These are phyloP conservation scores for Cylloceria caligata DNA, from an alignment of 2,888 invertebrate genomes.

Conservation along the genomic window DNA sequence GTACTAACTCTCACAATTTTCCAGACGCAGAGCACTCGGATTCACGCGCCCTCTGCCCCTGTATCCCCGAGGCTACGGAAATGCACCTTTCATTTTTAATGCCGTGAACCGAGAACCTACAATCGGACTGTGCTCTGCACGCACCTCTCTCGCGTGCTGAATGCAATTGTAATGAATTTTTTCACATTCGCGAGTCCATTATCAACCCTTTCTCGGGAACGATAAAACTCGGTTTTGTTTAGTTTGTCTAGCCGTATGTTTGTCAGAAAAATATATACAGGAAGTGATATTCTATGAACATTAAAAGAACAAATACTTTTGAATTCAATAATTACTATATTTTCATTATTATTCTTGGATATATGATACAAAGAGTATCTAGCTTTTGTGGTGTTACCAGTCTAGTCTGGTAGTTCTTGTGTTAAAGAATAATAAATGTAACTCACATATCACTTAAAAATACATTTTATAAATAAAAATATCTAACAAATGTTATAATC, in stretches of 20 bases:
- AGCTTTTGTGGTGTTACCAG: too few species aligned
- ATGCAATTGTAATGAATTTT: constrained; percentile 73
- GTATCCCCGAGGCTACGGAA: constrained; percentile 53
- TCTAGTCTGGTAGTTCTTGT: too few species aligned
- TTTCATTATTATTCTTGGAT: too few species aligned
- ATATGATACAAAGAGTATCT: background rate
- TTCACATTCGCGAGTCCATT: constrained; percentile 56
- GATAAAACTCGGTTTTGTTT: constrained; percentile 31
- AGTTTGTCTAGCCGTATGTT: background rate
- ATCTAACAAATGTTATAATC: too few species aligned
- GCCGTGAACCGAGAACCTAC: constrained; percentile 62
- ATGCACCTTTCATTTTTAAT: constrained; percentile 61
- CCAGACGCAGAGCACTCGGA: constrained; percentile 37
- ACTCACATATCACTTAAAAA: too few species aligned
- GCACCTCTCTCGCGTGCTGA: constrained; percentile 65
- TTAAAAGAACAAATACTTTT: background rate
- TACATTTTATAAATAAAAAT: too few species aligned
- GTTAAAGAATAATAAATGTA: too few species aligned
- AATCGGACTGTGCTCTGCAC: constrained; percentile 70
- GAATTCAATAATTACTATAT: background rate
- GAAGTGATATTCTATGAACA: background rate
- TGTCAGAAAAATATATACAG: background rate
- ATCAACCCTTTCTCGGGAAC: constrained; percentile 39
- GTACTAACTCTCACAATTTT: constrained; percentile 58
- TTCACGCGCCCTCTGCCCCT: constrained; percentile 46